These are phyloP conservation scores for Drosophila ustulata DNA, from an alignment of 2,888 invertebrate species.

Conservation along the genomic window DNA sequence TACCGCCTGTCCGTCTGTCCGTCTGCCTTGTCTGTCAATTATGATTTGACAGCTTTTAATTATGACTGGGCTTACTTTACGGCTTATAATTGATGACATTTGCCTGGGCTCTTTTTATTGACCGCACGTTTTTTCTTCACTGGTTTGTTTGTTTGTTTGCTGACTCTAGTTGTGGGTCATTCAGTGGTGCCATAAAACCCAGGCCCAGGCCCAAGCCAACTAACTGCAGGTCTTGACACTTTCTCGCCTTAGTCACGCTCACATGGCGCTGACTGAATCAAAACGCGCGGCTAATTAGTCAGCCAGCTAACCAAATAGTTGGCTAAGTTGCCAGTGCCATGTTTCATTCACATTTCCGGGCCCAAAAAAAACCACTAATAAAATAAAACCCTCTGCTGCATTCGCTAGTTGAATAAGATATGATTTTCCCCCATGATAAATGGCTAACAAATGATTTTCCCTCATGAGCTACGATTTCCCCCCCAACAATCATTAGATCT, in stretches of 20 bases:
- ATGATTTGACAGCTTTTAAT: conserved; percentile 76
- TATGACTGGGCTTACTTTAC: conserved; percentile 53
- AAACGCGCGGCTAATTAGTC: conserved; percentile 46
- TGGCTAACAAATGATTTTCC: neutral
- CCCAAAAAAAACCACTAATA: neutral
- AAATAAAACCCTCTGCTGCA: neutral
- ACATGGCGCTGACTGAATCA: conserved; percentile 29
- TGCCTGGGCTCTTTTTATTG: conserved; percentile 22
- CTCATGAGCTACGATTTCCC: neutral
- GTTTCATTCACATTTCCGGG: conserved; percentile 34
- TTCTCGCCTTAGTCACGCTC: conserved; percentile 68
- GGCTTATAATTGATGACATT: conserved; percentile 71
- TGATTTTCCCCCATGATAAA: neutral
- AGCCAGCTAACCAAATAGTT: conserved; percentile 12
- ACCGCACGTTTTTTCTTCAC: conserved; percentile 8
- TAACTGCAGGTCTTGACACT: conserved; percentile 60
- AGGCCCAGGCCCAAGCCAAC: conserved; percentile 4
- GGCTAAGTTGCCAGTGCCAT: conserved; percentile 20
- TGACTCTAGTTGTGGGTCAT: conserved; percentile 33
- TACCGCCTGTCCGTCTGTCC: conserved; percentile 18
- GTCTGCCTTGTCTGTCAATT: conserved; percentile 57
- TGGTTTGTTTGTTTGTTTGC: conserved; percentile 22
- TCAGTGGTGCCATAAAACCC: conserved; percentile 23
- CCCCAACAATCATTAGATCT: neutral
- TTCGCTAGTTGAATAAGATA: neutral